Evolutionary conservation across 2,888 invertebrate genomes (phyloP), one percentile per base, ranked within the genome.

Genomic region (Tenthredo livida): DNA sequence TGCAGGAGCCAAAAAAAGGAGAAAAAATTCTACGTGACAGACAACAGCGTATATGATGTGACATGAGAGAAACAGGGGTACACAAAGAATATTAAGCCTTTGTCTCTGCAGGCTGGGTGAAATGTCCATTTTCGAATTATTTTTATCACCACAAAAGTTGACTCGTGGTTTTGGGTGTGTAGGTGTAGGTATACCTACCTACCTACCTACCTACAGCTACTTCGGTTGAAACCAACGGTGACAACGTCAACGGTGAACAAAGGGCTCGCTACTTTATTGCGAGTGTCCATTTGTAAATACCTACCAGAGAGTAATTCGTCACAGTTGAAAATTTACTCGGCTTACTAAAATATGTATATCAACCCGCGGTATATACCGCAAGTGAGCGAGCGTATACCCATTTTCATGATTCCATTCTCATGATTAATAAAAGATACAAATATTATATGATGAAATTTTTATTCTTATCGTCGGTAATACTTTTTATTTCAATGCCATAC

Each of bases 81-180:
- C 40, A 37, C n/a, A 61, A 50, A 80, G 58, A 80, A 80, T 61
- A 80, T 61, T 61, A 37, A 61, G 17, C 25, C 37, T 37, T 61
- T 58, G 40, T 37, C 58, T 61, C 80, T 12, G 25, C n/a, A n/a
- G n/a, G 37, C 25, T 21, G 80, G 61, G 50, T 61, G 25, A 61
- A 80, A 80, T 80, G 58, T 80, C 58, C 37, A 80, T 80, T 80
- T 61, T 61, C 61, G 33, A 80, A 80, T 80, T 80, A 80, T 80
- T 37, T 61, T 61, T 21, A 80, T 61, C 78, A 37, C 61, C 58
- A 9, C 80, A 61, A 61, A 58, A 80, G 75, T 75, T 33, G 29
- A 77, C 50, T 54, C 77, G 47, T 17, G 54, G 43, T 73, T 73
- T 43, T 77, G 2, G 77, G 29, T 54, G 25, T 73, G 21, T 77